Conservation (phyloP, 2,797 vertebrate species). For the Tenualosa thibaudeaui region DNA sequence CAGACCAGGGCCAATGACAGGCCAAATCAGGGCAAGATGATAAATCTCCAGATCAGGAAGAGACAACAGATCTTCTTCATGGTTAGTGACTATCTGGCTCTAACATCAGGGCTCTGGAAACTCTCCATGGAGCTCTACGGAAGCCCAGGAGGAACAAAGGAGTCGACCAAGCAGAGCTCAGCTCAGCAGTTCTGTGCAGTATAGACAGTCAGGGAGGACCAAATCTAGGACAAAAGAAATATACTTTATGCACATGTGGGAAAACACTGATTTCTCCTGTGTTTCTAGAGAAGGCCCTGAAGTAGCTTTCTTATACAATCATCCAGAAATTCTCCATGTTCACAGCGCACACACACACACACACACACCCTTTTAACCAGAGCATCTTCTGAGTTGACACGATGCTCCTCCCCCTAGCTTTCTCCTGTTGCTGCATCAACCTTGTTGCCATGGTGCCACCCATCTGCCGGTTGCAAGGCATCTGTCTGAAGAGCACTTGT, state of each 20-base stretch:
- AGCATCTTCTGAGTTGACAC: constrained; percentile 25
- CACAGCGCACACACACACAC: too few species aligned
- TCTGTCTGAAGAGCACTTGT: background rate
- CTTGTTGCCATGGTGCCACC: constrained; percentile 4
- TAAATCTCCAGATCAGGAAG: background rate
- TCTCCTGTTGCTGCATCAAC: constrained; percentile 1
- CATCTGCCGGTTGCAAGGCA: background rate
- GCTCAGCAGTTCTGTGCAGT: background rate
- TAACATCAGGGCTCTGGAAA: background rate
- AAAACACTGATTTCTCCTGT: background rate
- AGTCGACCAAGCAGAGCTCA: background rate
- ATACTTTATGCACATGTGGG: background rate
- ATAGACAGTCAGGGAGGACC: background rate
- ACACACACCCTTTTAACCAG: background rate
- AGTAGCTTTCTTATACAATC: background rate
- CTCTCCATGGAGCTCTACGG: background rate
- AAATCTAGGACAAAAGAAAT: background rate
- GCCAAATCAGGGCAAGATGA: too few species aligned
- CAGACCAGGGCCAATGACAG: background rate
- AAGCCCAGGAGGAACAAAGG: background rate
- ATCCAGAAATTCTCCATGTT: background rate
- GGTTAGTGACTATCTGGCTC: background rate
- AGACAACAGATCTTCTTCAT: background rate
- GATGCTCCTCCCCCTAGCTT: constrained; percentile 14
- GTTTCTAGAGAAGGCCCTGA: background rate